Percentiles rank a stretch among this genome's conserved stretches.
Conservation (phyloP, 2,888 invertebrate genomes). For the Cynaeus angustus region DNA sequence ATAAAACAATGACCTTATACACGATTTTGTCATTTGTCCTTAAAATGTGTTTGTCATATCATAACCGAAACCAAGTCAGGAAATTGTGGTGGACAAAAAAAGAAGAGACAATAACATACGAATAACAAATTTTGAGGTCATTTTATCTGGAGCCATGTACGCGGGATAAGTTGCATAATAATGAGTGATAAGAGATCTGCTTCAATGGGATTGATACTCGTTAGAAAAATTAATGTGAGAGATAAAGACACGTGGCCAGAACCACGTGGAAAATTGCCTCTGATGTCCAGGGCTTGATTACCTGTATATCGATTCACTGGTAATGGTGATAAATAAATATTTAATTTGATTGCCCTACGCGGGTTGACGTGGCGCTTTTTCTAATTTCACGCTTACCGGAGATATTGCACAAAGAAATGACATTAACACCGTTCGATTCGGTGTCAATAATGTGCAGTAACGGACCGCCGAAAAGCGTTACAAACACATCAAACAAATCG, state of each 20-base stretch:
- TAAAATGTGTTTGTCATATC: conserved; percentile 9
- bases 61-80: conserved; percentile 15
- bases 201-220: too few species aligned
- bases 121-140: conserved; percentile 15
- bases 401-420: conserved; percentile 16
- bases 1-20: conserved; percentile 28
- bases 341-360: conserved; percentile 28
- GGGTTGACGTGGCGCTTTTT: conserved; percentile 21
- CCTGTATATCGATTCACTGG: conserved; percentile 14
- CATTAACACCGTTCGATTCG: conserved; percentile 27
- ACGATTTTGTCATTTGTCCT: conserved; percentile 25
- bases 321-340: conserved; percentile 26
- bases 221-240: neutral
- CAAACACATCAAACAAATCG: too few species aligned
- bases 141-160: neutral
- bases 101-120: conserved; percentile 12
- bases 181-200: neutral
- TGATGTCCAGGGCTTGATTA: conserved; percentile 14
- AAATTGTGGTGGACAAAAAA: conserved; percentile 29
- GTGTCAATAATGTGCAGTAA: conserved; percentile 6
- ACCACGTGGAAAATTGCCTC: conserved; percentile 6
- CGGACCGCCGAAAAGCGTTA: conserved; percentile 2
- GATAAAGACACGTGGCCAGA: conserved; percentile 7
- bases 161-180: neutral
- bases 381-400: conserved; percentile 12